Evolutionary conservation across 1,140 invertebrate genomes (phyloP).

Genomic region (Pseudoatta argentina): DNA sequence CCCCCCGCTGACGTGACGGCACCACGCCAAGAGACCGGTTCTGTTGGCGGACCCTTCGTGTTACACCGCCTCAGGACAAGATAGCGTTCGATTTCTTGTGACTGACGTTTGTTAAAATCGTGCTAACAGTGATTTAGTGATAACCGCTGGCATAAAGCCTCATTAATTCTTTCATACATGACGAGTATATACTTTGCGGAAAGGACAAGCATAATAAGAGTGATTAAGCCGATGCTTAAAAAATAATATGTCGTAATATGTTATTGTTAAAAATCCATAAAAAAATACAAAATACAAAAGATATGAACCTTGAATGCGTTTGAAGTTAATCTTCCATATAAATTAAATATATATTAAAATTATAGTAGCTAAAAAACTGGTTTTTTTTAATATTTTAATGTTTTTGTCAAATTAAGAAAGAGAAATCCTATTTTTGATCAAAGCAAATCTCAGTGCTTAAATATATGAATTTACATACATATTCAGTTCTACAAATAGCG

Average conservation of each 20-base stretch:
- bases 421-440: too few relatives aligned
- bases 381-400: too few relatives aligned
- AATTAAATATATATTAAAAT: neutral
- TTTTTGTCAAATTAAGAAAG: too few relatives aligned
- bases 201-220: neutral
- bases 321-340: neutral
- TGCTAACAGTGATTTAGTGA: slow-evolving; percentile 68
- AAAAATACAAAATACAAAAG: neutral
- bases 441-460: too few relatives aligned
- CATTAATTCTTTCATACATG: neutral
- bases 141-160: neutral
- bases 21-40: slow-evolving; percentile 73
- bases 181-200: neutral
- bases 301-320: neutral
- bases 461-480: too few relatives aligned
- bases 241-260: neutral
- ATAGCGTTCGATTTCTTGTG: slow-evolving; percentile 77
- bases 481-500: too few relatives aligned
- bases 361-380: too few relatives aligned
- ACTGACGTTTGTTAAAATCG: slow-evolving; percentile 83
- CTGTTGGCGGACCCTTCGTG: slow-evolving; percentile 67
- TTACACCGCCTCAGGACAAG: slow-evolving; percentile 82
- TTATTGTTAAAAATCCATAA: neutral
- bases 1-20: slow-evolving; percentile 76
- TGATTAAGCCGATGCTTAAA: neutral